Evolutionary conservation across 2,888 invertebrate species (phyloP), one percentile per base, ranked within the genome.

Genomic region (Celastrina argiolus): DNA sequence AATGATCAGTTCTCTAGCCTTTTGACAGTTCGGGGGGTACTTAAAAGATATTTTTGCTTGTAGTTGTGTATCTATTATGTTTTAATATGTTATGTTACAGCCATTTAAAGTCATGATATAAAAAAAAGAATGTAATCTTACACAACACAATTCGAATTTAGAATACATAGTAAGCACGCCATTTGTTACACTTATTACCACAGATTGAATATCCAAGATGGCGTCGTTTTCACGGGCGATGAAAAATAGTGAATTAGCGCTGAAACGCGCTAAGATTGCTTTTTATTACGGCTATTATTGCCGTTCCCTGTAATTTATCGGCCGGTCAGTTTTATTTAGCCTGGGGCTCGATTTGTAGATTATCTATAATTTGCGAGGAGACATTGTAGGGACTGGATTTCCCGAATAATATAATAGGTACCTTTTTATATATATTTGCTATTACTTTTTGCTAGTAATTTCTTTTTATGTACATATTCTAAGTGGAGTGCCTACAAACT

Each of bases 251-350:
- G 70, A 73, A 74, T 71, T 71, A 74, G 68, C 67, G 67, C 64
- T 63, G 65, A 70, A 69, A 70, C 65, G 65, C 67, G 68, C 67
- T 72, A 74, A 72, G 72, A 73, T 74, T 71, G 69, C 73, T 72
- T 74, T 74, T 73, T 74, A 74, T 74, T 73, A 71, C 69, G 56
- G 71, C 69, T 70, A 72, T 73, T 74, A 74, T 71, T 73, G 71
- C 68, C 71, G 66, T 69, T 67, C 69, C 67, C 66, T 71, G 69
- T 74, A 74, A 73, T 74, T 73, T 74, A 74, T 70, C 58, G 71
- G 39, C 36, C 66, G 71, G 71, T 66, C 71, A 72, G 70, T 69
- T 71, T 71, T 69, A 72, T 72, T 70, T 63, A 66, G 69, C 71
- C 70, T 70, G 69, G 72, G 72, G 71, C 68, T 18, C 72, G 72